Base-by-base conservation (phyloP, 2,113 vertebrate species). In the Poeciliopsis turrubarensis region DNA sequence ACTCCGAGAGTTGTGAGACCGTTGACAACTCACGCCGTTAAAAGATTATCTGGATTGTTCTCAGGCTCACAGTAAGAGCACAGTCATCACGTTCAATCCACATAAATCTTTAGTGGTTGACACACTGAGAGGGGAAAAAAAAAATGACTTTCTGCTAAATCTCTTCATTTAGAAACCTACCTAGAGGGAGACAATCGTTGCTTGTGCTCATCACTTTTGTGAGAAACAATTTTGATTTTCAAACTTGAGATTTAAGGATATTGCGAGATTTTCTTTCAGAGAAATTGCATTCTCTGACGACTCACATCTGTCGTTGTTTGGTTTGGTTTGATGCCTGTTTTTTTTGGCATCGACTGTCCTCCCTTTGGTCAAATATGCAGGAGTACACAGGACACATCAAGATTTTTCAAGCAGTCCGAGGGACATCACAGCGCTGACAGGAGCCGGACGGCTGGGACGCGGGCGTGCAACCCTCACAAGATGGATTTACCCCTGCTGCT, bases 41-140 rank as follows among this genome's bases (percentile, higher is more conserved):
- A 88, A 89, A 90, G 84, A 89, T 86, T 86, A 91, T 89, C 78
- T 76, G 71, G 72, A 89, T 83, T 74, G 81, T 84, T 86, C 83
- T 78, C 77, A 41, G 78, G 31, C 79, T 87, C 81, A 68, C 83
- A 79, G 88, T 77, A 67, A 73, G 65, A 83, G 78, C 67, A 74
- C 85, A 87, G 60, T 41, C 39, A 41, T 86, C 78, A 84, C 75
- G 44, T 84, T 81, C 72, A 41, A 41, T 41, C 74, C 75, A 69
- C 73, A 73, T 81, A 86, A 89, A 87, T 80, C 81, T 83, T 69
- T 34, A 69, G 80, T 74, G 75, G 76, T 82, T 78, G 63, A 70
- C 65, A 65, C 69, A 37, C 7, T 9, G 44, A n/a, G 70, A 37
- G 34, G 34, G 6, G 7, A 34, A 12, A 2, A 31, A 51, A 44